Evolutionary conservation across 2,888 invertebrate genomes (phyloP).

Genomic region (Dynastes tityus): DNA sequence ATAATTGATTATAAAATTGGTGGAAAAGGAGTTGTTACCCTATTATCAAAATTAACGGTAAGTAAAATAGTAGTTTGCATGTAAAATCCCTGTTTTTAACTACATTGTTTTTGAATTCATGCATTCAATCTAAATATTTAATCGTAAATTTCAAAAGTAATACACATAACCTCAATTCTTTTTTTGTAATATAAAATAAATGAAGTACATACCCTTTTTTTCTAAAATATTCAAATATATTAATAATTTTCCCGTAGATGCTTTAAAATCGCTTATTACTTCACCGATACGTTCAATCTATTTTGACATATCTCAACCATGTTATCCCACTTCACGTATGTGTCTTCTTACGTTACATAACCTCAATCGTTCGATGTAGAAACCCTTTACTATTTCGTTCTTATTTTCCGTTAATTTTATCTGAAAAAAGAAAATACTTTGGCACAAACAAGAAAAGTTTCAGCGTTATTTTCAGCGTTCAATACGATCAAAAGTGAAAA

Average conservation of each 20-base stretch:
- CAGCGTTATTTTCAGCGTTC: conserved; percentile 58
- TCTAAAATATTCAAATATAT: too few species aligned
- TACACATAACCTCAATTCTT: background rate
- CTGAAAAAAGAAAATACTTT: background rate
- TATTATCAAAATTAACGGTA: conserved; percentile 5
- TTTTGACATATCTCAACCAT: conserved; percentile 4
- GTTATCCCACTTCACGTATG: background rate
- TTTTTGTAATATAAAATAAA: background rate
- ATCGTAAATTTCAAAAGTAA: background rate
- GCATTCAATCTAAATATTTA: background rate
- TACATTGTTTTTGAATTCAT: background rate
- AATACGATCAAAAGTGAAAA: conserved; percentile 71
- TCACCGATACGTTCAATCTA: too few species aligned
- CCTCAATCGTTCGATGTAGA: background rate
- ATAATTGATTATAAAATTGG: background rate
- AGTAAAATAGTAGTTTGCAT: background rate
- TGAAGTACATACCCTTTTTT: background rate
- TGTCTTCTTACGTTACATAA: background rate
- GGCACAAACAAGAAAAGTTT: conserved; percentile 13
- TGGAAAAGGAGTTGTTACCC: background rate
- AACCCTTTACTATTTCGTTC: background rate
- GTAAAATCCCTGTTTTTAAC: too few species aligned
- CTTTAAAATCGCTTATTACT: too few species aligned
- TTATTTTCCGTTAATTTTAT: background rate
- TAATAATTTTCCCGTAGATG: too few species aligned